phyloP scores from a whole-genome alignment of 2,888 invertebrate species.

The Tipula confusa region DNA sequence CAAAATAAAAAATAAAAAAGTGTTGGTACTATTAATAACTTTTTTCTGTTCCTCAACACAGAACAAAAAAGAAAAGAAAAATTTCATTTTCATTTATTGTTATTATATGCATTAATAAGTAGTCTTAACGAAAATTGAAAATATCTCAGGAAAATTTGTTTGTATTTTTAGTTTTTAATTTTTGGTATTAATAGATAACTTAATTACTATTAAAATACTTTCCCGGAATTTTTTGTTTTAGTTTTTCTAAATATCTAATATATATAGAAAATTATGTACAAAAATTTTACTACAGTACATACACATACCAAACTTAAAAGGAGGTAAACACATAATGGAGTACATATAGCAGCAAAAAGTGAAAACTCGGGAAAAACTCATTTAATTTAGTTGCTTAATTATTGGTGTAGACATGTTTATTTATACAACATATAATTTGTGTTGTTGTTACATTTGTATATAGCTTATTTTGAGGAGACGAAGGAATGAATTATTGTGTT shows the following conservation, averaged over 20 bases:
- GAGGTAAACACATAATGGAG: not conserved
- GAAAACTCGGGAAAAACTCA: not conserved
- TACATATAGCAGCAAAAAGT: not conserved
- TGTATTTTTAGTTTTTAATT: not conserved
- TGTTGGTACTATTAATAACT: slow-evolving; percentile 1
- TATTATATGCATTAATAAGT: slow-evolving; percentile 25
- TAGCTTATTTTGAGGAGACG: not conserved
- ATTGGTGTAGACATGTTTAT: slow-evolving; percentile 1
- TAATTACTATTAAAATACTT: slow-evolving; percentile 12
- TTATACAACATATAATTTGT: not conserved
- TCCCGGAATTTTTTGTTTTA: not conserved
- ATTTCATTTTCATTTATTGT: not conserved
- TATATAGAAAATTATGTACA: not conserved
- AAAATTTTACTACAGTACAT: too few species aligned
- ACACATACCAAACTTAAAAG: not conserved
- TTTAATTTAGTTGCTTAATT: not conserved
- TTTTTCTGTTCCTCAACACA: not conserved
- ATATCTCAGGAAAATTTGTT: not conserved
- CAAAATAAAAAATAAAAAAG: not conserved
- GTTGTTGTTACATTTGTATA: not conserved
- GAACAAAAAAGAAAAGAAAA: not conserved
- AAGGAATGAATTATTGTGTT: not conserved
- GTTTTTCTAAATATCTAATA: not conserved
- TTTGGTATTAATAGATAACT: not conserved
- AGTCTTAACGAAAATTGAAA: not conserved